Base-by-base conservation (phyloP, 2,113 vertebrate genomes). In the Acanthisitta chloris region DNA sequence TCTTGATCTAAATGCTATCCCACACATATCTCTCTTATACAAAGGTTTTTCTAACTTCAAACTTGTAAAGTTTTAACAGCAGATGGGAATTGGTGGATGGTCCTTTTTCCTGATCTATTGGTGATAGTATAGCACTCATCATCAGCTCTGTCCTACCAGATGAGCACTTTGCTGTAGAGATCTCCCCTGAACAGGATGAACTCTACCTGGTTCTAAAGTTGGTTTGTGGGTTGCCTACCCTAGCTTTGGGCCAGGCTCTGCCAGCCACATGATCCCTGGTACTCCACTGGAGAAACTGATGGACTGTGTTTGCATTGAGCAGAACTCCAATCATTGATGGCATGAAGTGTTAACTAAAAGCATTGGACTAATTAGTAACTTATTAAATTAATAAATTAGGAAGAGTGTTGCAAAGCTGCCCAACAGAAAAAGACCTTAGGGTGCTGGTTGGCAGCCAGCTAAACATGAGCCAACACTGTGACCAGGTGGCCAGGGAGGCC, bases 191-290 rank as follows among this genome's bases (percentile, higher is more conserved):
- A 9, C 0, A 1, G 71, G 31, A 26, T 33, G 17, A 45, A 16
- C 36, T 58, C 55, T 54, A 2, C 12, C n/a, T 71, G 14, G 2
- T 34, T n/a, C 42, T 72, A 14, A 59, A 57, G 21, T 24, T 73
- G 51, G 23, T 76, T 14, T 0, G 0, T 51, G 52, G 12, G 26
- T 77, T 33, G 12, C 42, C 28, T 69, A 38, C 26, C 29, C 16
- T 42, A 57, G 25, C 26, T 64, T 26, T 62, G 24, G 48, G 45
- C 28, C 26, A n/a, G 33, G 19, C 62, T 33, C 25, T 59, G 45
- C 61, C 0, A 1, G 25, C 16, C 43, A 33, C 8, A 1, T 6
- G 7, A 11, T 48, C 31, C 40, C 34, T 26, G 23, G 28, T 20
- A 43, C 14, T 36, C 38, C 23, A 25, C 36, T 64, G 65, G 34